Percentiles rank a stretch among this genome's conserved stretches.
Evolutionary conservation across 2,113 vertebrate species (phyloP).

Genomic region (Chaetura pelagica): DNA sequence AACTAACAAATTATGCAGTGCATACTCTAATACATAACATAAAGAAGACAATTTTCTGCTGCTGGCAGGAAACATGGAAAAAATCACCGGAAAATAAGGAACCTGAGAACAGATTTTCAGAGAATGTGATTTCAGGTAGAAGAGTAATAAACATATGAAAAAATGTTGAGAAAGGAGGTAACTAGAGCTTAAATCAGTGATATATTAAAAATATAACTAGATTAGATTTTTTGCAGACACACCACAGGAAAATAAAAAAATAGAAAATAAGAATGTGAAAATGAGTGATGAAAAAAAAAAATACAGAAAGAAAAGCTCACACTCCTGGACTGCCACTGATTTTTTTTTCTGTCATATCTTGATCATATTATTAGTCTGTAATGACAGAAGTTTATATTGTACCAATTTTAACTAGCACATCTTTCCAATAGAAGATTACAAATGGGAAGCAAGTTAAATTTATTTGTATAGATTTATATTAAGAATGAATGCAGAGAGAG

Average conservation of each 20-base stretch:
- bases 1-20: slow-evolving; percentile 23
- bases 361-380: not conserved
- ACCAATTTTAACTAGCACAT: not conserved
- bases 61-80: not conserved
- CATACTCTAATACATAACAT: not conserved
- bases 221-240: not conserved
- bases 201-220: not conserved
- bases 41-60: slow-evolving; percentile 34
- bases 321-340: not conserved
- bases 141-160: slow-evolving; percentile 21
- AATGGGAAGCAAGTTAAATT: not conserved
- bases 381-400: not conserved
- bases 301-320: not conserved
- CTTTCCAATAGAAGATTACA: not conserved
- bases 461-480: not conserved
- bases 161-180: not conserved
- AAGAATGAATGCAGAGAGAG: not conserved
- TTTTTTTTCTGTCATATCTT: not conserved
- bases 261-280: not conserved
- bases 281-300: not conserved
- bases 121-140: not conserved
- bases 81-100: slow-evolving; percentile 28
- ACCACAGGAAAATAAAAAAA: not conserved
- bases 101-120: not conserved
- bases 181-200: not conserved